Base-by-base conservation (phyloP, 2,113 vertebrate genomes). In the Crotalus helleri region DNA sequence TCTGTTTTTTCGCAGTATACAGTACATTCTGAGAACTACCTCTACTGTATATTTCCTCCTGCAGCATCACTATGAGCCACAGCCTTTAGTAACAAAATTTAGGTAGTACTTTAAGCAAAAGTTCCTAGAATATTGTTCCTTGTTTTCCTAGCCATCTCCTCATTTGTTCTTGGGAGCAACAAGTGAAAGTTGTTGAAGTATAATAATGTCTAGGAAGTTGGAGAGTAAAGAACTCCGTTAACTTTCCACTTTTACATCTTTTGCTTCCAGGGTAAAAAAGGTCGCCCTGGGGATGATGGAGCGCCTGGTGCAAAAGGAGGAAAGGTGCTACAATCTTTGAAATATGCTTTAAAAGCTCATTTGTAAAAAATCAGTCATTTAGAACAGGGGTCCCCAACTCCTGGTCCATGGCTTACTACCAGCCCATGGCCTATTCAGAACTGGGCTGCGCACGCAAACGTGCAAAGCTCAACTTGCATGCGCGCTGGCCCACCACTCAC, bases 211-310 rank as follows among this genome's bases (percentile, higher is more conserved):
- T 39, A 44, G 10, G 53, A 90, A 90, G 5, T 39, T 85, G 44
- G 69, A 90, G 59, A 4, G 26, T 54, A n/a, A 86, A 49, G 15
- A 23, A 53, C 7, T 64, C 6, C n/a, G 19, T 61, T 93, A 64
- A 93, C 33, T 23, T 1, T 26, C 55, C 23, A 26, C 46, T 87
- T 24, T 39, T 85, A 54, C 86, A 93, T 93, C 26, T 94, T 2
- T 44, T 95, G 1, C 85, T 96, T 95, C 55, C 58, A 99, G 98
- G 99, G 99, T 55, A 99, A 99, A 95, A 99, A 98, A 94, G 98
- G 98, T 93, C 98, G 98, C 4, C 95, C 98, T 0, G 98, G 99
- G 93, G 98, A 98, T 0, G 97, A 99, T 55, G 98, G 99, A 91
- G 89, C 95, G 94, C 96, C 97, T 0, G 99, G 99, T 64, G 94